Evolutionary conservation across 1,140 invertebrate species (phyloP).

Genomic region (Campodea augens): DNA sequence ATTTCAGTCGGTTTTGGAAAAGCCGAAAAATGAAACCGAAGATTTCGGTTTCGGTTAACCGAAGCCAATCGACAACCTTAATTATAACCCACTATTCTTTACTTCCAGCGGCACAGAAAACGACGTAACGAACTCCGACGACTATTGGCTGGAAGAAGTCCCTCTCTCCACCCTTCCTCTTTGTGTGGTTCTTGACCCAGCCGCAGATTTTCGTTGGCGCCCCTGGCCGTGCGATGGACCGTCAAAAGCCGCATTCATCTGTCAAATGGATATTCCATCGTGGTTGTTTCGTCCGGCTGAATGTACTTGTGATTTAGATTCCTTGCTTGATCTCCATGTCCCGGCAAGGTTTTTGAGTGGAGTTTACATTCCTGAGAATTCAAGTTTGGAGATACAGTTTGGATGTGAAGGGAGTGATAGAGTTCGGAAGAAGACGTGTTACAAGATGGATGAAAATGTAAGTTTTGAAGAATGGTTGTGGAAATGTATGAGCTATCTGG

Average conservation of each 20-base stretch:
- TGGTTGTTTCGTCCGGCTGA: background rate
- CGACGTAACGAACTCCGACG: too few relatives aligned
- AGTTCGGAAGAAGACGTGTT: too few relatives aligned
- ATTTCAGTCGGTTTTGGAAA: too few relatives aligned
- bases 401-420: too few relatives aligned
- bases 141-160: background rate
- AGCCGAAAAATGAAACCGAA: too few relatives aligned
- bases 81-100: too few relatives aligned
- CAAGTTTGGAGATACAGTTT: background rate
- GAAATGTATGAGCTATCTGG: too few relatives aligned
- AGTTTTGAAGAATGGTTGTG: too few relatives aligned
- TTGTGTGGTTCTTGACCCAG: background rate
- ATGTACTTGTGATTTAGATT: background rate
- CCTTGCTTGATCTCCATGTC: background rate
- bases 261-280: background rate
- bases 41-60: too few relatives aligned
- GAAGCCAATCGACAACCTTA: too few relatives aligned
- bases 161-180: background rate
- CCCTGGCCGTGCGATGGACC: background rate
- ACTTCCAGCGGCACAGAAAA: too few relatives aligned
- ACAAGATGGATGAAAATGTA: too few relatives aligned
- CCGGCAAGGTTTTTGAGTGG: background rate
- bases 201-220: background rate
- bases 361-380: background rate
- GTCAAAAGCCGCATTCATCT: background rate